A percentile compares a stretch with the other conserved stretches of the same genome.
phyloP scores from a whole-genome alignment of 2,797 vertebrate species.

The Rousettus madagascariensis region DNA sequence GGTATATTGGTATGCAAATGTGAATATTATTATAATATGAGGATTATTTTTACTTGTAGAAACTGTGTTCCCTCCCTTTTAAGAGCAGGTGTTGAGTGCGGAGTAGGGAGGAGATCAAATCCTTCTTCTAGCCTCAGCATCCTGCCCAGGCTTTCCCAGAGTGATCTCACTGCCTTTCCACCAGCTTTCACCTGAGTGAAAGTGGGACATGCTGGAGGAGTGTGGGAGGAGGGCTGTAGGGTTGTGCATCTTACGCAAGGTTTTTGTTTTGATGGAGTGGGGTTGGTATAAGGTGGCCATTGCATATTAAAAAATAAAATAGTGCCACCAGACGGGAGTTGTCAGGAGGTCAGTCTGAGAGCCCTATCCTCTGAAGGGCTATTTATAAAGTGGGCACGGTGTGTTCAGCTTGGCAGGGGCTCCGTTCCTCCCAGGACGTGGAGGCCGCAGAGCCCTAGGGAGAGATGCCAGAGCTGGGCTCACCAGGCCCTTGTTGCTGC shows the following conservation, averaged over 20 bases:
- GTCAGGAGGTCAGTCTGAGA: background rate
- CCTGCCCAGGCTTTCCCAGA: background rate
- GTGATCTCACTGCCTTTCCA: background rate
- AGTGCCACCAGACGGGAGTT: background rate
- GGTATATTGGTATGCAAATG: too few relatives aligned
- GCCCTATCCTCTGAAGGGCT: background rate
- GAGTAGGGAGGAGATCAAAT: background rate
- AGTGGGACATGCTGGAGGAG: too few relatives aligned
- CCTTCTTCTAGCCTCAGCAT: too few relatives aligned
- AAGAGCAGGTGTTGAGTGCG: background rate
- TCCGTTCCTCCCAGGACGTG: background rate
- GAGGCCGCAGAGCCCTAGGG: background rate
- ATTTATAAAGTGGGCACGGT: background rate
- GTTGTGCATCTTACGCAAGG: background rate
- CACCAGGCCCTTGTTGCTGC: background rate
- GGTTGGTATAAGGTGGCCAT: background rate
- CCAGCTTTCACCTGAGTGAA: background rate
- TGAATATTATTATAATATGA: accelerated
- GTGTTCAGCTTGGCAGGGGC: background rate
- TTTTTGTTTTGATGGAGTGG: too few relatives aligned
- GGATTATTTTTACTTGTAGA: background rate
- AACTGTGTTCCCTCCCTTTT: background rate
- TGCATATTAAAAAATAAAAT: background rate
- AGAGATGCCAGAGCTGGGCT: background rate
- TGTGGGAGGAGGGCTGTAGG: accelerated